These are phyloP conservation scores for Heteronetta atricapilla DNA, from an alignment of 2,113 vertebrate genomes.

Conservation along the genomic window DNA sequence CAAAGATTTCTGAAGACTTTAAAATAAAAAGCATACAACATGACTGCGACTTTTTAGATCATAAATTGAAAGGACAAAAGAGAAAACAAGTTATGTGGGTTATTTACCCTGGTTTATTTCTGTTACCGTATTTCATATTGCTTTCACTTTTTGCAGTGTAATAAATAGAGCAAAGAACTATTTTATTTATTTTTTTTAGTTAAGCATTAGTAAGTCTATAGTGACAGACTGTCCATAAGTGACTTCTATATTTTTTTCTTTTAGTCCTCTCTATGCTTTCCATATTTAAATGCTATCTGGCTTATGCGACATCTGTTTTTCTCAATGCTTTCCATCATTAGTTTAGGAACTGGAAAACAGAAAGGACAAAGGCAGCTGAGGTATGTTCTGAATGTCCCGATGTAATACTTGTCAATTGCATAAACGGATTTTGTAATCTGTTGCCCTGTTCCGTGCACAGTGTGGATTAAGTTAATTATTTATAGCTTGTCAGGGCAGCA, in stretches of 20 bases:
- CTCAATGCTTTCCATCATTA: background rate
- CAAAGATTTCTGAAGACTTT: background rate
- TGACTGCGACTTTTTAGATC: background rate
- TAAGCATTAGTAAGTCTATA: background rate
- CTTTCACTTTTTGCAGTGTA: background rate
- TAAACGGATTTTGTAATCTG: slow-evolving; percentile 46
- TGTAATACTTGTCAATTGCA: background rate
- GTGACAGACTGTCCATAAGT: background rate
- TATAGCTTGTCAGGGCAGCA: slow-evolving; percentile 20
- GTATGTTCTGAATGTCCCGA: background rate
- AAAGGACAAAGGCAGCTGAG: background rate
- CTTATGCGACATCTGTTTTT: background rate
- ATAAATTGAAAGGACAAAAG: background rate
- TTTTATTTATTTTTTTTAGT: background rate
- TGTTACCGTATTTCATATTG: background rate
- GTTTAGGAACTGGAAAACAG: background rate
- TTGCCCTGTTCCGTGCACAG: slow-evolving; percentile 33
- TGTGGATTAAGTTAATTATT: slow-evolving; percentile 60
- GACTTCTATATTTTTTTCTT: background rate
- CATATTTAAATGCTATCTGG: background rate
- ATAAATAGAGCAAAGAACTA: background rate
- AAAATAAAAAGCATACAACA: background rate
- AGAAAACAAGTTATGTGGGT: background rate
- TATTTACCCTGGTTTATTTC: background rate
- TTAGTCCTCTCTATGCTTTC: background rate